Evolutionary conservation across 2,797 vertebrate genomes (phyloP).

Genomic region (Molossus molossus): DNA sequence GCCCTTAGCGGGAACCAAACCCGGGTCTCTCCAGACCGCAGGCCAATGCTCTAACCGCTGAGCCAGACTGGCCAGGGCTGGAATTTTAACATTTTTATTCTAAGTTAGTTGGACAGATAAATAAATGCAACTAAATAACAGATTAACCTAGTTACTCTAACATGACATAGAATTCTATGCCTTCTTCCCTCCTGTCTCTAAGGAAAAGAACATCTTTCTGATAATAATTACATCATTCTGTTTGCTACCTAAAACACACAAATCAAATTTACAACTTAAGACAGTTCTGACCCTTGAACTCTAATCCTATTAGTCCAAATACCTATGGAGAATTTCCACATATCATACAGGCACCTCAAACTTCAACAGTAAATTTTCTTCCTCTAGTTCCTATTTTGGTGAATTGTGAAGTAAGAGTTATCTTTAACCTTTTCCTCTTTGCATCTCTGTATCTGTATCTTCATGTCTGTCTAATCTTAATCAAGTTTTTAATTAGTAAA

Average conservation of each 20-base stretch:
- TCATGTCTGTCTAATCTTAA: constrained; percentile 15
- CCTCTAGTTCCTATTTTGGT: background rate
- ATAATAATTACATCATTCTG: background rate
- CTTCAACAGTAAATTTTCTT: constrained; percentile 22
- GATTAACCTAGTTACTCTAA: constrained; percentile 29
- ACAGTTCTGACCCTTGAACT: background rate
- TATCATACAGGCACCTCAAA: background rate
- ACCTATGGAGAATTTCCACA: background rate
- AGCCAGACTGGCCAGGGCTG: background rate
- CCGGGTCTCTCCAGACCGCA: too few relatives aligned
- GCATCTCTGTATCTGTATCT: background rate
- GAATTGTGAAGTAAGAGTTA: background rate
- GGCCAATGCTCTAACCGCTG: too few relatives aligned
- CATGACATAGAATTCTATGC: background rate
- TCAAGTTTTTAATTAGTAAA: constrained; percentile 44
- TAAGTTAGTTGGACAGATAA: constrained; percentile 56
- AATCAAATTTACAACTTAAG: constrained; percentile 47
- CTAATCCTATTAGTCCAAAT: background rate
- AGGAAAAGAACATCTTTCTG: constrained; percentile 34
- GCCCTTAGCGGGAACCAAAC: too few relatives aligned
- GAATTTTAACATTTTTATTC: constrained; percentile 52
- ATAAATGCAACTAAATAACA: constrained; percentile 11
- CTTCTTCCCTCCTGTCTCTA: background rate
- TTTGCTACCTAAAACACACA: background rate
- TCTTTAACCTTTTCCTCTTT: background rate